A percentile compares a stretch with the other conserved stretches of the same genome.
phyloP scores from a whole-genome alignment of 2,113 vertebrate genomes.

The Mixornis gularis region DNA sequence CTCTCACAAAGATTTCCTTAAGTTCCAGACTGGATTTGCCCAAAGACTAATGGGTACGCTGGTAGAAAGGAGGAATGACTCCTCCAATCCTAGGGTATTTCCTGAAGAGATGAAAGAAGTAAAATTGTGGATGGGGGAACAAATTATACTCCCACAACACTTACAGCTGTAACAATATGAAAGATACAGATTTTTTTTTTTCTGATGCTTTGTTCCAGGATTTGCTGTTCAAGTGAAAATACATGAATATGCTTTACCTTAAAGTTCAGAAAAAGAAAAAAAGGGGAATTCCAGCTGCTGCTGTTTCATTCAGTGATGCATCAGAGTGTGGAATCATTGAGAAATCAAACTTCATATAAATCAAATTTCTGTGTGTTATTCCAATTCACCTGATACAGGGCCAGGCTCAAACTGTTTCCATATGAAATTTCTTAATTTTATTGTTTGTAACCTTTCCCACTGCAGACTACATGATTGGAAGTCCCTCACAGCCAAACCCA shows the following conservation, averaged over 20 bases:
- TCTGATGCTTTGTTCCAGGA: neutral
- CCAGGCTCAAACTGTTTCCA: neutral
- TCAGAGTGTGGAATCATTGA: neutral
- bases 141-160: neutral
- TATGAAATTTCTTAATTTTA: neutral
- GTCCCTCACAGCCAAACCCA: neutral
- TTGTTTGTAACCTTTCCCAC: neutral
- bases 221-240: constrained; percentile 6
- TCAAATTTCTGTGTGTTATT: neutral
- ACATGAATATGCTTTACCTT: neutral
- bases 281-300: neutral
- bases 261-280: neutral
- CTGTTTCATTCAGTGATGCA: neutral
- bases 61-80: neutral
- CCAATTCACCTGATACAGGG: neutral
- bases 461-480: neutral
- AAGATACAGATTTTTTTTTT: neutral
- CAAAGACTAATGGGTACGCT: neutral
- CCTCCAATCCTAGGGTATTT: neutral
- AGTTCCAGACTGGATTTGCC: neutral
- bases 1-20: neutral
- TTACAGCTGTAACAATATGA: neutral
- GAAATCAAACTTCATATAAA: neutral
- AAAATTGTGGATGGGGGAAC: neutral
- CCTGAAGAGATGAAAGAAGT: neutral